Evolutionary conservation across 2,113 vertebrate genomes (phyloP).

Genomic region (Limnothrissa miodon): DNA sequence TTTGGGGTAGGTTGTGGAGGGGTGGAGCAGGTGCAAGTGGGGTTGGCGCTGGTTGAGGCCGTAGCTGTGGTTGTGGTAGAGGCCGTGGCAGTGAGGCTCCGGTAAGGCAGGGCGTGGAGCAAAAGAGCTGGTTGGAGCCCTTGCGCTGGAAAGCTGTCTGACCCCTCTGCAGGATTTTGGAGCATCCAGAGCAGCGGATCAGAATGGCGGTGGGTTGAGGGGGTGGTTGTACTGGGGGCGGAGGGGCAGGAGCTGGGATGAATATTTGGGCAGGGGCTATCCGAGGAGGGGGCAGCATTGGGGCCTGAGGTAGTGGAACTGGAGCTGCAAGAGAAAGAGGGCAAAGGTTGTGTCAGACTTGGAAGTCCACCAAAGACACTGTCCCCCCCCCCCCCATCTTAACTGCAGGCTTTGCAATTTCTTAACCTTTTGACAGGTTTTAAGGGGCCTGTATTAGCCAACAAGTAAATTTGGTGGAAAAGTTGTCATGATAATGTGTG

Average conservation of each 20-base stretch:
- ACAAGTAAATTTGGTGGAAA: too few relatives aligned
- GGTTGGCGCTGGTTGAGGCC: constrained; percentile 47
- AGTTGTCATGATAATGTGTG: too few relatives aligned
- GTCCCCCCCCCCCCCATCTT: not conserved
- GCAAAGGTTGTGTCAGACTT: not conserved
- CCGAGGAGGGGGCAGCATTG: constrained; percentile 2
- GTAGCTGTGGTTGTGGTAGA: constrained; percentile 52
- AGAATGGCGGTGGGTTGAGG: constrained; percentile 69
- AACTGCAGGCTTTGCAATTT: not conserved
- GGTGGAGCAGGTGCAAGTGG: constrained; percentile 48
- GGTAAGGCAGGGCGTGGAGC: constrained; percentile 94
- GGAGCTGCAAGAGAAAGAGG: constrained; percentile 24
- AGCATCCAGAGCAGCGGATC: constrained; percentile 94
- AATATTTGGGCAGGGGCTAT: constrained; percentile 24
- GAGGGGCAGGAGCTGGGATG: constrained; percentile 47
- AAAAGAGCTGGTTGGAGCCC: constrained; percentile 97
- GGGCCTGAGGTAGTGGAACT: constrained; percentile 26
- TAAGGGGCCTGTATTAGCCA: too few relatives aligned
- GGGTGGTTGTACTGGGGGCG: constrained; percentile 56
- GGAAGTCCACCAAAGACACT: not conserved
- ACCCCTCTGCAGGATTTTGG: constrained; percentile 93
- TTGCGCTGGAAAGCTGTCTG: constrained; percentile 98
- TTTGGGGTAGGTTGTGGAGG: not conserved
- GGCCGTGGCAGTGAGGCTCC: constrained; percentile 81
- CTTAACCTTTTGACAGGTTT: too few relatives aligned